Evolutionary conservation across 2,113 vertebrate species (phyloP).

Genomic region (Thunnus maccoyii): DNA sequence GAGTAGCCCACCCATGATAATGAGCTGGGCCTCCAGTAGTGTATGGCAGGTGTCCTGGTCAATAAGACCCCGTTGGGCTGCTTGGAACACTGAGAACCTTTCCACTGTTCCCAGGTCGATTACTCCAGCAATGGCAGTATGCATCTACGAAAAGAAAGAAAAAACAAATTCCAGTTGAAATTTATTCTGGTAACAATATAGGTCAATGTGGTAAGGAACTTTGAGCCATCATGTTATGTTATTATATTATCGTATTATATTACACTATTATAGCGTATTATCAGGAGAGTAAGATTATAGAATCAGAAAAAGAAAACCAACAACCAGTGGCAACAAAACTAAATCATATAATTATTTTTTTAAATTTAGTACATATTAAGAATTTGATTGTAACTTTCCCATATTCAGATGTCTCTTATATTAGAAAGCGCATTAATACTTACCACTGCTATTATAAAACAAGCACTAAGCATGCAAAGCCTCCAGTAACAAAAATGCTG

Average conservation of each 20-base stretch:
- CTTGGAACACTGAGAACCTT: conserved; percentile 92
- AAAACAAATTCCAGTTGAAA: not conserved
- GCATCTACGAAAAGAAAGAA: conserved; percentile 84
- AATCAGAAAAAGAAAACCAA: conserved; percentile 40
- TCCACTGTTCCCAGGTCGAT: conserved; percentile 96
- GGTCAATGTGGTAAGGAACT: not conserved
- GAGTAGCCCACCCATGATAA: conserved; percentile 88
- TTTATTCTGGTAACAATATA: conserved; percentile 3
- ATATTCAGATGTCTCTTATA: not conserved
- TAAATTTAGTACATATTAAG: not conserved
- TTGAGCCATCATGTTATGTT: not conserved
- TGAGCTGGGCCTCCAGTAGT: conserved; percentile 92
- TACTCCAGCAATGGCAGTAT: conserved; percentile 90
- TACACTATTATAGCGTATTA: not conserved
- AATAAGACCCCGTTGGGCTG: conserved; percentile 93
- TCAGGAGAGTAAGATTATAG: conserved; percentile 3
- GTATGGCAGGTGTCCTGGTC: conserved; percentile 93
- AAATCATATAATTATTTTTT: not conserved
- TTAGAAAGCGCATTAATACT: conserved; percentile 33
- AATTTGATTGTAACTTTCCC: not conserved
- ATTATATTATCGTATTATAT: not conserved
- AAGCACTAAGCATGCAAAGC: conserved; percentile 81
- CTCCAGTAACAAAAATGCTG: conserved; percentile 43
- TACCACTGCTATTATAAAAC: conserved; percentile 58
- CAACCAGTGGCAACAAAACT: conserved; percentile 19